A percentile compares a stretch with the other conserved stretches of the same genome.
phyloP scores from a whole-genome alignment of 2,888 invertebrate genomes.

The Rhingia rostrata region DNA sequence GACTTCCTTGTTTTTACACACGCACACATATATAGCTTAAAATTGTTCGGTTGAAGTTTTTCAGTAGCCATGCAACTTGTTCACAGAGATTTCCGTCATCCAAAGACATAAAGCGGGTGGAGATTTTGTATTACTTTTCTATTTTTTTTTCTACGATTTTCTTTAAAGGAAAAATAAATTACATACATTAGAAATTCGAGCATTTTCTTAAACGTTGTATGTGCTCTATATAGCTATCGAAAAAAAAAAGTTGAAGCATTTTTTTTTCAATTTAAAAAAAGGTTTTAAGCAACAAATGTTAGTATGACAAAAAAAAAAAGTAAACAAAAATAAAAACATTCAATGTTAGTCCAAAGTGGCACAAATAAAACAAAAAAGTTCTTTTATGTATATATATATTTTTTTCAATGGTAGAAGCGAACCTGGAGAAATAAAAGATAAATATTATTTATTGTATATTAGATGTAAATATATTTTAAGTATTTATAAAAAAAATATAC shows the following conservation, averaged over 20 bases:
- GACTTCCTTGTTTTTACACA: constrained; percentile 50
- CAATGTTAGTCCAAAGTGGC: constrained; percentile 44
- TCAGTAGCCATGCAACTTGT: constrained; percentile 70
- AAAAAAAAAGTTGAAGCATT: constrained; percentile 50
- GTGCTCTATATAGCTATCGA: constrained; percentile 62
- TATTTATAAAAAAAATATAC: constrained; percentile 58
- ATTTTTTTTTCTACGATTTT: constrained; percentile 39
- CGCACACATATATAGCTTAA: constrained; percentile 60
- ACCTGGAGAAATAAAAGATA: constrained; percentile 78
- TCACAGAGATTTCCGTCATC: constrained; percentile 69
- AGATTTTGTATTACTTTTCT: constrained; percentile 44
- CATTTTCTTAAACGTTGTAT: constrained; percentile 35
- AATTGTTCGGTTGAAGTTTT: constrained; percentile 34
- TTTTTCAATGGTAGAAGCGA: constrained; percentile 77
- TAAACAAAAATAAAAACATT: constrained; percentile 23
- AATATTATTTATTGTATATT: constrained; percentile 76
- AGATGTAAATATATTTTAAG: constrained; percentile 65
- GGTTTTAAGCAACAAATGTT: constrained; percentile 49
- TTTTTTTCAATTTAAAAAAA: constrained; percentile 4
- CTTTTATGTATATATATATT: constrained; percentile 59
- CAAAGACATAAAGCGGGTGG: constrained; percentile 69
- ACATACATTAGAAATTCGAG: constrained; percentile 45
- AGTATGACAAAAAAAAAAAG: constrained; percentile 13
- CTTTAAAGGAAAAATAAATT: constrained; percentile 17
- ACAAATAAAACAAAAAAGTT: constrained; percentile 46